A percentile compares a stretch with the other conserved stretches of the same genome.
phyloP scores from a whole-genome alignment of 2,113 vertebrate species.

The Rousettus leschenaultii region DNA sequence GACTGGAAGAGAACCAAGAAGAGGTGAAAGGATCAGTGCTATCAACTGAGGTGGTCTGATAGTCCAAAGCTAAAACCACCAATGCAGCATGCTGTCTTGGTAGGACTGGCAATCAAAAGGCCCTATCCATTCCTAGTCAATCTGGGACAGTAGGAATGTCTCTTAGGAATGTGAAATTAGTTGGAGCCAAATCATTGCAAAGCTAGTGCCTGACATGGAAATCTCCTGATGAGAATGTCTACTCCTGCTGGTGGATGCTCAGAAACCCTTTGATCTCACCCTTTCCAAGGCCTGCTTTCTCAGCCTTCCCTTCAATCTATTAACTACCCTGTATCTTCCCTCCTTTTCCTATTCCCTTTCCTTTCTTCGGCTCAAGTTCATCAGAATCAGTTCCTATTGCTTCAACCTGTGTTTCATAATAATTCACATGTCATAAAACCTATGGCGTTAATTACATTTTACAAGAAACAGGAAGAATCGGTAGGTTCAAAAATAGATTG shows the following conservation, averaged over 20 bases:
- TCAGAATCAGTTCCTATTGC: not conserved
- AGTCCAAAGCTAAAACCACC: not conserved
- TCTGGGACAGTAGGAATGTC: not conserved
- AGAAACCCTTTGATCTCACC: not conserved
- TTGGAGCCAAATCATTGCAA: not conserved
- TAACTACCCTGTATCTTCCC: not conserved
- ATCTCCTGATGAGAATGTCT: not conserved
- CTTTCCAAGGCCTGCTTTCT: not conserved
- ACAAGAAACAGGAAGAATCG: not conserved
- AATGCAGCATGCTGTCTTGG: not conserved
- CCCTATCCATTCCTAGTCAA: not conserved
- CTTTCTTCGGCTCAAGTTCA: not conserved
- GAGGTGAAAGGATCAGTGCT: not conserved
- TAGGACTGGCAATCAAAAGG: not conserved
- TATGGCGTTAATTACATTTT: not conserved
- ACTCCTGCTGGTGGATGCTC: not conserved
- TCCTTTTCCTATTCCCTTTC: not conserved
- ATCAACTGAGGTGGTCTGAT: accelerated
- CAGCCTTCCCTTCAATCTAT: not conserved
- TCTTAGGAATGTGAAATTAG: not conserved
- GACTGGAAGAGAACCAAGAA: constrained; percentile 83
- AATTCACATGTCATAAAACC: not conserved
- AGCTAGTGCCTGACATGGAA: not conserved
- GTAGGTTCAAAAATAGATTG: not conserved
- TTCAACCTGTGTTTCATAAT: not conserved